A percentile compares a stretch with the other conserved stretches of the same genome.
phyloP scores from a whole-genome alignment of 2,113 vertebrate species.

The Corythoichthys haematopterus region DNA sequence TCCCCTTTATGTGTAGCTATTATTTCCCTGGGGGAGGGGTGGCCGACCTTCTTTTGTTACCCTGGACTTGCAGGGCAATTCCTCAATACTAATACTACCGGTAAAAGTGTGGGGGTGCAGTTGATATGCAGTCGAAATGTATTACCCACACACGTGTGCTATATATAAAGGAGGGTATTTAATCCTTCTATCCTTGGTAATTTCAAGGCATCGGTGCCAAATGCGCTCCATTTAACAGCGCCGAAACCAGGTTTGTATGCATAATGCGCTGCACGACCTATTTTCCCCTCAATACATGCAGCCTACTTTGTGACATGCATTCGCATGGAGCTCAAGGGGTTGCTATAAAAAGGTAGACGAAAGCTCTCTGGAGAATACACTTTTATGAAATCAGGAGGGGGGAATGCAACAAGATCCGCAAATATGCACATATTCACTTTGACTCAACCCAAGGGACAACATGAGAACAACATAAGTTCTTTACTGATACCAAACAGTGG shows the following conservation, averaged over 20 bases:
- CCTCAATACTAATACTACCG: conserved; percentile 16
- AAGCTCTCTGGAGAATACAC: conserved; percentile 49
- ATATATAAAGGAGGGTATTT: conserved; percentile 51
- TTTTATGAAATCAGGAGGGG: conserved; percentile 45
- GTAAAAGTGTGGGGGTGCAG: background rate
- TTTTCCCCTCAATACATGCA: conserved; percentile 40
- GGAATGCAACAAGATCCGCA: conserved; percentile 39
- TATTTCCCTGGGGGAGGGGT: conserved; percentile 54
- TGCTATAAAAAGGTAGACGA: conserved; percentile 46
- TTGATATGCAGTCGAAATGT: conserved; percentile 54
- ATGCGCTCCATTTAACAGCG: conserved; percentile 39
- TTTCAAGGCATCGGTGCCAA: conserved; percentile 43
- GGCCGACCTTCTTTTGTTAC: conserved; percentile 61
- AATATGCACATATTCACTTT: conserved; percentile 40
- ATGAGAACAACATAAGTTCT: background rate
- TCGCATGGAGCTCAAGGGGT: conserved; percentile 39
- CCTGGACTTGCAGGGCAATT: conserved; percentile 56
- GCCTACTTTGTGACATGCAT: conserved; percentile 41
- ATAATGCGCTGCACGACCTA: conserved; percentile 57
- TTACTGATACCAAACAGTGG: background rate
- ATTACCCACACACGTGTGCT: conserved; percentile 53
- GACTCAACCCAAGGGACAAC: conserved; percentile 6
- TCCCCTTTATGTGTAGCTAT: conserved; percentile 48
- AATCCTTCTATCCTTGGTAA: conserved; percentile 62
- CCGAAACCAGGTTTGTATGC: conserved; percentile 46